Evolutionary conservation across 2,888 invertebrate species (phyloP), one percentile per base, ranked within the genome.

Genomic region (Lithosia quadra): DNA sequence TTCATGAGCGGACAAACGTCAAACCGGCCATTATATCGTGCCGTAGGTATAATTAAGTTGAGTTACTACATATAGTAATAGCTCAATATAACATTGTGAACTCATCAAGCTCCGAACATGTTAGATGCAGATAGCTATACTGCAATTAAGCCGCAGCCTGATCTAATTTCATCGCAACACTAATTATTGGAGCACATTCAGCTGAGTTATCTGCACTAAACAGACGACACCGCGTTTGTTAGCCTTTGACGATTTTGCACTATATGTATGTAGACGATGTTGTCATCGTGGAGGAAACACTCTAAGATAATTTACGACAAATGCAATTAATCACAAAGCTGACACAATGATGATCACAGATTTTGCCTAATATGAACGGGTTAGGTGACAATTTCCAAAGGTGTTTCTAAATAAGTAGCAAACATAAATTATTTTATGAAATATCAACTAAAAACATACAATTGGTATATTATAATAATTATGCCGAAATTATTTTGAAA

Each of bases 111-210:
- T 0, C 55, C 24, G 21, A 15, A 36, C 62, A 22, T 65, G 61
- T 65, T 65, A 64, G 13, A 24, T 15, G 61, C 63, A 64, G 73
- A 71, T 73, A 72, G 62, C 49, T 65, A 65, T 49, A 59, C 58
- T 65, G 58, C 53, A 69, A 72, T 72, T 69, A 72, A 28, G 22
- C 22, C 53, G 53, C 66, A 64, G 58, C 24, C 34, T n/a, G 62
- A 57, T 69, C 65, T 70, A 76, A 76, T 76, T 74, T 36, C 63
- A 67, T 65, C 49, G 61, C 57, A 36, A 49, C 71, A 61, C 66
- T 72, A 79, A 79, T 79, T 73, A 75, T 59, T 62, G 58, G 21
- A 21, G 68, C 63, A 67, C 67, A 71, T 72, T 72, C 71, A 68
- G 62, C 58, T 67, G 57, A 72, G 71, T 68, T 78, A 78, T 78